These are phyloP conservation scores for Gymnoscopelus braueri DNA, from an alignment of 2,797 vertebrate genomes.

Conservation along the genomic window DNA sequence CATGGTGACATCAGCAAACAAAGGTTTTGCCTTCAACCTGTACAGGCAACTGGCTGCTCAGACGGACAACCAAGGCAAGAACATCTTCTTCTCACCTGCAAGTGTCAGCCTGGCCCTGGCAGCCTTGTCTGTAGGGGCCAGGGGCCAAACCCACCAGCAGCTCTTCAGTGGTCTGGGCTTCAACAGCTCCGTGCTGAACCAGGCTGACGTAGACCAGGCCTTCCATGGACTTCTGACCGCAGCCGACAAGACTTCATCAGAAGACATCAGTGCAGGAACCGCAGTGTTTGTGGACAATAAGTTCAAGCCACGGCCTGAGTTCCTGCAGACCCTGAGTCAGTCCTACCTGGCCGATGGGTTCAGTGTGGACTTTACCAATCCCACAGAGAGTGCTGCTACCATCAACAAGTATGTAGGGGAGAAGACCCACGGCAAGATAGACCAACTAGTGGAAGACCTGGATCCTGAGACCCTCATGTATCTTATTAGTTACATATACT, in stretches of 20 bases:
- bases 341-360: constrained; percentile 84
- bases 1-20: constrained; percentile 70
- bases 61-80: constrained; percentile 66
- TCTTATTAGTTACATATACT: constrained; percentile 89
- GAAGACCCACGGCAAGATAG: constrained; percentile 89
- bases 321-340: constrained; percentile 78
- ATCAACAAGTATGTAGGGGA: constrained; percentile 86
- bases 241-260: too few relatives aligned
- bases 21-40: constrained; percentile 83
- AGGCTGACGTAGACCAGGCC: too few relatives aligned
- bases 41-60: constrained; percentile 81
- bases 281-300: constrained; percentile 81
- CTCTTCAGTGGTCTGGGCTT: constrained; percentile 85
- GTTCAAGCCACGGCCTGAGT: constrained; percentile 76
- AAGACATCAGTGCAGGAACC: constrained; percentile 79
- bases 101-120: constrained; percentile 88
- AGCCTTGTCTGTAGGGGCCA: constrained; percentile 87
- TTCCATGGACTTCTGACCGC: too few relatives aligned
- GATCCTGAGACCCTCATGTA: constrained; percentile 83
- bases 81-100: constrained; percentile 89
- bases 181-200: too few relatives aligned
- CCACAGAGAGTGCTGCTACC: constrained; percentile 60
- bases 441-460: constrained; percentile 79
- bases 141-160: constrained; percentile 85
- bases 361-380: constrained; percentile 80